These are phyloP conservation scores for Synergus laeviventris DNA, from an alignment of 2,888 invertebrate species.

Conservation along the genomic window DNA sequence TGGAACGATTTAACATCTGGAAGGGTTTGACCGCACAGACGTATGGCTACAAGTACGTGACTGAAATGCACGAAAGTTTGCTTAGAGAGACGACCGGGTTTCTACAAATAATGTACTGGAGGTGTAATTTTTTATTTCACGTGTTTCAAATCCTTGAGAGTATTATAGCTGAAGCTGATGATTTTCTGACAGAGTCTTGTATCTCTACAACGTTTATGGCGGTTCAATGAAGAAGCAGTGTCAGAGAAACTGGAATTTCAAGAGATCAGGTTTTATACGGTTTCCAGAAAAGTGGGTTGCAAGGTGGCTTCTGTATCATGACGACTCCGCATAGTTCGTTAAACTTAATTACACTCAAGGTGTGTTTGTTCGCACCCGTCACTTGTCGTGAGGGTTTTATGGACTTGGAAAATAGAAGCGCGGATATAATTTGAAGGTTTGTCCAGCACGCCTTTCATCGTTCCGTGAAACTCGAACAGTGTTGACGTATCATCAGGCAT, in stretches of 20 bases:
- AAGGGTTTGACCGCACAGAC: slow-evolving; percentile 60
- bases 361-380: slow-evolving; percentile 35
- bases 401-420: slow-evolving; percentile 35
- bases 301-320: neutral
- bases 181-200: too few species aligned
- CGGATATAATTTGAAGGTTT: slow-evolving; percentile 36
- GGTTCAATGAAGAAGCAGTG: neutral
- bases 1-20: slow-evolving; percentile 54
- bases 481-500: slow-evolving; percentile 64
- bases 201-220: too few species aligned
- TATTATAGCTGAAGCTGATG: too few species aligned
- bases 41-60: slow-evolving; percentile 69
- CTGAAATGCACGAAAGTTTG: slow-evolving; percentile 65
- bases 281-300: too few species aligned
- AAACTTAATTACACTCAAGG: slow-evolving; percentile 35
- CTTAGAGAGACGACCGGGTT: slow-evolving; percentile 42
- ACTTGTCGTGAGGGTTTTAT: slow-evolving; percentile 36
- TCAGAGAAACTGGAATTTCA: neutral
- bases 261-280: too few species aligned
- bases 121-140: neutral
- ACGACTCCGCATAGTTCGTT: neutral
- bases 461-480: slow-evolving; percentile 49
- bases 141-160: too few species aligned
- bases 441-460: slow-evolving; percentile 48
- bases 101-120: slow-evolving; percentile 45